Evolutionary conservation across 2,888 invertebrate genomes (phyloP).

Genomic region (Pelosia muscerda): DNA sequence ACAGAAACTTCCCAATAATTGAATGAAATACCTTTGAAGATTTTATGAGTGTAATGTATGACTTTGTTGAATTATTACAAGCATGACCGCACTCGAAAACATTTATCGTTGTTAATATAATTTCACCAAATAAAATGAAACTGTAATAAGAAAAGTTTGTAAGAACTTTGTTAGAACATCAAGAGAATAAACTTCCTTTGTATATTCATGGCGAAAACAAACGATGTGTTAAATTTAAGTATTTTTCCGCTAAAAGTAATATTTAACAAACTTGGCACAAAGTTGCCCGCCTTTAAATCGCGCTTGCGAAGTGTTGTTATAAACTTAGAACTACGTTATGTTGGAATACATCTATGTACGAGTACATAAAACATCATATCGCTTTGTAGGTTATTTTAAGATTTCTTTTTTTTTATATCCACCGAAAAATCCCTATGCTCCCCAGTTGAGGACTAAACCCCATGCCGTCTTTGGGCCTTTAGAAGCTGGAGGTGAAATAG

Average conservation of each 20-base stretch:
- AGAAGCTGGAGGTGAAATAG: too few species aligned
- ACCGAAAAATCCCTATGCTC: too few species aligned
- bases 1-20: background rate
- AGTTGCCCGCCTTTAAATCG: background rate
- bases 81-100: background rate
- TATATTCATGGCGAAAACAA: constrained; percentile 11
- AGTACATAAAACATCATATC: background rate
- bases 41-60: background rate
- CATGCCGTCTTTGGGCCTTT: too few species aligned
- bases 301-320: background rate
- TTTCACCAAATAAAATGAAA: background rate
- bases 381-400: background rate
- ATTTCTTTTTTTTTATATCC: too few species aligned
- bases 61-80: background rate
- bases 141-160: background rate
- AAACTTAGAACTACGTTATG: background rate
- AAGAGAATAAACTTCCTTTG: background rate
- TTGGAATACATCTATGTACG: background rate
- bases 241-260: background rate
- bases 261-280: background rate
- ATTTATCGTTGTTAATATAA: background rate
- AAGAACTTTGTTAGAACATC: background rate
- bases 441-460: too few species aligned
- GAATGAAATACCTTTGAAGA: background rate
- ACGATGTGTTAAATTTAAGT: background rate